These are phyloP conservation scores for Busseola fusca DNA, from an alignment of 2,888 invertebrate genomes.

Conservation along the genomic window DNA sequence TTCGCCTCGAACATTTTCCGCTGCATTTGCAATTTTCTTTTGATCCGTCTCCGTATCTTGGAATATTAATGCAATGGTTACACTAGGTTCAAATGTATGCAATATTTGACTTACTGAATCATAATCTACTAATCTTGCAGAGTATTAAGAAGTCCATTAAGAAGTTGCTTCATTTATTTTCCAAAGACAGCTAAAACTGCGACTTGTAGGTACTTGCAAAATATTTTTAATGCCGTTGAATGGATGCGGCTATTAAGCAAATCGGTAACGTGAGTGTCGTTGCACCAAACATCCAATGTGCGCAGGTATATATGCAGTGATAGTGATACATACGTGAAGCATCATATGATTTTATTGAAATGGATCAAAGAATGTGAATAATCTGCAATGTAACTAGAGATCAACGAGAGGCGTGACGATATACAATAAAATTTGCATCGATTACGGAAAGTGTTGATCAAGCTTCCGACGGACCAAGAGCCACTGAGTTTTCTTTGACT, in stretches of 20 bases:
- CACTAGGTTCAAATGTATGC: conserved; percentile 3
- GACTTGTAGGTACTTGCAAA: background rate
- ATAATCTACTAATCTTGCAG: conserved; percentile 7
- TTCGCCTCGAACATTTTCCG: conserved; percentile 68
- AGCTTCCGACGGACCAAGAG: conserved; percentile 59
- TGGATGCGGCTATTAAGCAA: background rate
- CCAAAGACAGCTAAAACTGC: background rate
- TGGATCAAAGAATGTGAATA: conserved; percentile 50
- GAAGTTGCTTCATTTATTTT: conserved; percentile 1
- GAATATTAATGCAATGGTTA: conserved; percentile 39
- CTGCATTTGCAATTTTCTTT: conserved; percentile 60
- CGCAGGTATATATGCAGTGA: conserved; percentile 6
- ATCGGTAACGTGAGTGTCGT: background rate
- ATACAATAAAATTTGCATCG: conserved; percentile 69
- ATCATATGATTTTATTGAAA: conserved; percentile 25
- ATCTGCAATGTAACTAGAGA: conserved; percentile 64
- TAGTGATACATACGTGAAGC: conserved; percentile 19
- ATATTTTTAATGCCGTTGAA: background rate
- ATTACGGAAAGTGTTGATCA: conserved; percentile 68
- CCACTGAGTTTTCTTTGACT: conserved; percentile 55
- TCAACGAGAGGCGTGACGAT: conserved; percentile 69
- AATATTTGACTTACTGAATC: conserved; percentile 17
- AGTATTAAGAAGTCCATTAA: conserved; percentile 5
- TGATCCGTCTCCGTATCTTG: conserved; percentile 12
- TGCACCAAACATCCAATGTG: background rate